Base-by-base conservation (phyloP, 2,888 invertebrate genomes). In the Cyclophora albipunctata region DNA sequence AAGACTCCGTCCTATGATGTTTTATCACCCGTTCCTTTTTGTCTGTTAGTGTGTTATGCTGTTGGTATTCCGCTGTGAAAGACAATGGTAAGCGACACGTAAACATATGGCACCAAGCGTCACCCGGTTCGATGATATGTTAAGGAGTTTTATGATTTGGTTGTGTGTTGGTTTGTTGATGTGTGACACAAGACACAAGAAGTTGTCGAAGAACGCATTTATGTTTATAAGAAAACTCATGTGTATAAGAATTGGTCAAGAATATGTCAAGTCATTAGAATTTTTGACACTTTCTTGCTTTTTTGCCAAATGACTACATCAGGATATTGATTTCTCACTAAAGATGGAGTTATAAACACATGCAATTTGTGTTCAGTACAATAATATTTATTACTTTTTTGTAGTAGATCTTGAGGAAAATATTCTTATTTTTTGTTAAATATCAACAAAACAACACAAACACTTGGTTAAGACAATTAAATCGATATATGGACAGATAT, bases 41-140 rank as follows among this genome's bases (percentile, higher is more conserved):
- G 66, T 81, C 81, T 72, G 79, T 83, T 84, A 84, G 81, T 81
- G 82, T 68, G 84, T 85, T 86, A 86, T 84, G 81, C 82, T 74
- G 71, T 68, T 78, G 84, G 70, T 72, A 81, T 69, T 84, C 85
- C 67, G 83, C 85, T 85, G 87, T 76, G 83, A 52, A 57, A 59
- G 57, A 59, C 54, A 55, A 59, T 52, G 59, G 50, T 50, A 59
- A 81, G 85, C 84, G 78, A 84, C 81, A 82, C 77, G 76, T 84
- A 69, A 81, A 82, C 78, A 77, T 71, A 71, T 75, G 79, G 71
- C 83, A 77, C 82, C 84, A 73, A 76, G 73, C 78, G 70, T 59
- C 73, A 75, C 81, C 82, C 77, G 76, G 81, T 77, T 81, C 75
- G 64, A 65, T 70, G 75, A 67, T 52, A 53, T 64, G 62, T 62